Base-by-base conservation (phyloP, 1,140 invertebrate species). In the Condylostylus longicornis region DNA sequence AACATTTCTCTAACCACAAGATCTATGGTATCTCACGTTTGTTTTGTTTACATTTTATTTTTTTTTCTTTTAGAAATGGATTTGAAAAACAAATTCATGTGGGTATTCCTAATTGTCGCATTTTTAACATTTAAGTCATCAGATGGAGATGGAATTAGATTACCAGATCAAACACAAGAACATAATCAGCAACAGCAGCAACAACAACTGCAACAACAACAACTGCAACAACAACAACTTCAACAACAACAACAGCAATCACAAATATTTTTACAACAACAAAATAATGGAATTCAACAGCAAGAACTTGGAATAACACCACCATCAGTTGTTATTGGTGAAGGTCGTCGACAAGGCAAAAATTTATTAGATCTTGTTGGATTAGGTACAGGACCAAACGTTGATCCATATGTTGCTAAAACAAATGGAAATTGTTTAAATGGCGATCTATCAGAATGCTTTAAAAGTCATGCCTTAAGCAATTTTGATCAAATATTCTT, bases 371-470 rank as follows among this genome's bases (percentile, higher is more conserved):
- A 82, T 51, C 79, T 76, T 69, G 70, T 85, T 18, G 79, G 79
- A 5, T 54, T 83, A 13, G 76, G 75, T 4, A 74, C 74, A 1
- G 74, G 72, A 20, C 66, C 66, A 32, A 69, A 82, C 38, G 69
- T 75, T 5, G 80, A 84, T 63, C 79, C 79, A 1, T 85, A 81
- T 54, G 56, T 82, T 41, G 71, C 77, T 13, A 71, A 69, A 47
- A 67, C 74, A 1, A 82, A 82, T 31, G 62, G 73, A 40, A 72
- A 70, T 35, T 85, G 80, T 46, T 51, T 82, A 25, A 72, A 68
- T 41, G 79, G 79, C 1, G 79, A 83, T 51, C 62, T 85, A 2
- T 76, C 77, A 2, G 80, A 83, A 47, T 84, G 80, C 50, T 83
- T 84, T 47, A 84, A 83, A 50, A 81, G 76, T 0, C 70, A 75